A percentile compares a stretch with the other conserved stretches of the same genome.
Evolutionary conservation across 2,888 invertebrate genomes (phyloP).

Genomic region (Aleiodes alternator): DNA sequence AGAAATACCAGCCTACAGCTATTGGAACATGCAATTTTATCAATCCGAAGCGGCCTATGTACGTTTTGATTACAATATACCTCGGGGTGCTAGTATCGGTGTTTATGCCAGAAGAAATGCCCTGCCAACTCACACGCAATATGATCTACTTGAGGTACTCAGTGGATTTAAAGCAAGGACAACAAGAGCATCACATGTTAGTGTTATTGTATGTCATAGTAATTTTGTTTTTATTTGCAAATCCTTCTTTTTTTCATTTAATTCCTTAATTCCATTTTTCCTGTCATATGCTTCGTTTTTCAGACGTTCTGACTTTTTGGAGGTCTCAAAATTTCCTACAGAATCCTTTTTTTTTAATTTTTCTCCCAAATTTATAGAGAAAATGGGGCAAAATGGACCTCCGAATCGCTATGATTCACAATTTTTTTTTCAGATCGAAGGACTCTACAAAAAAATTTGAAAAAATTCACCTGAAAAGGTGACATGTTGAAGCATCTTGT

Average conservation of each 20-base stretch:
- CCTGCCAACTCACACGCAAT: constrained; percentile 96
- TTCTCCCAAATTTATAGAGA: too few relatives aligned
- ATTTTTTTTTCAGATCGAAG: too few relatives aligned
- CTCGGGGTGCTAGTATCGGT: constrained; percentile 93
- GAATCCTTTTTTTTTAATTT: neutral
- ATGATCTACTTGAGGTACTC: constrained; percentile 95
- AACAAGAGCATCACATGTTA: constrained; percentile 90
- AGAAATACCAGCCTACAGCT: constrained; percentile 94
- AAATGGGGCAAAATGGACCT: too few relatives aligned
- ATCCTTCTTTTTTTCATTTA: constrained; percentile 14
- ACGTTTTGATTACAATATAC: constrained; percentile 95
- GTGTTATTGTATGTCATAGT: constrained; percentile 75
- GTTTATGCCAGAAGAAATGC: constrained; percentile 96
- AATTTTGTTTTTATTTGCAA: constrained; percentile 49
- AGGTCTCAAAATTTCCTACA: too few relatives aligned
- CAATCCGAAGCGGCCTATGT: constrained; percentile 96
- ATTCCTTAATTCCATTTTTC: neutral
- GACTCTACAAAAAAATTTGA: too few relatives aligned
- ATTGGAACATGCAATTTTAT: constrained; percentile 98
- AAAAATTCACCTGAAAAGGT: too few relatives aligned
- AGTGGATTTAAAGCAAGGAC: constrained; percentile 92
- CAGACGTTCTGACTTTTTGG: too few relatives aligned
- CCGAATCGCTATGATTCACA: too few relatives aligned
- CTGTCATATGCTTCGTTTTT: neutral
- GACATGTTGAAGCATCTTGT: too few relatives aligned